Evolutionary conservation across 2,888 invertebrate genomes (phyloP).

Genomic region (Amphipoea oculea): DNA sequence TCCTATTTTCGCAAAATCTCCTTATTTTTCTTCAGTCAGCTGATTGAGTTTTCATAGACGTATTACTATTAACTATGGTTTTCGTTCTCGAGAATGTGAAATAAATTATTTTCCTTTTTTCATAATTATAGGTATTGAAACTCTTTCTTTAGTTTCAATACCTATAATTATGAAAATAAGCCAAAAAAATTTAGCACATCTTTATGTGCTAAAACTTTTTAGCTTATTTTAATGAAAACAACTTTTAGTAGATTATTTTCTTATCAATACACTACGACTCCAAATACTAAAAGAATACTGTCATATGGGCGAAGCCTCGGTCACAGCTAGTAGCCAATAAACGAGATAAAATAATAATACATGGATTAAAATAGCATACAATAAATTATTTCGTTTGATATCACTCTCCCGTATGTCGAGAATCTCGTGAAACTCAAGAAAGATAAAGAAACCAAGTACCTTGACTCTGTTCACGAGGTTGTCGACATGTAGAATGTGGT

Average conservation of each 20-base stretch:
- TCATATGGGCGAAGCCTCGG: neutral
- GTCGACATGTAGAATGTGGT: neutral
- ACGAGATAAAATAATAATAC: neutral
- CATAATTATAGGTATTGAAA: too few species aligned
- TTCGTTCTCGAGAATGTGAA: too few species aligned
- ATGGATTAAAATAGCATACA: neutral
- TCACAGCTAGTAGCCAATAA: neutral
- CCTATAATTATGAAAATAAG: too few species aligned
- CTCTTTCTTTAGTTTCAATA: too few species aligned
- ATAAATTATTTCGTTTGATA: neutral
- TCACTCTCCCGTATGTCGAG: neutral
- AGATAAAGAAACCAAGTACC: neutral
- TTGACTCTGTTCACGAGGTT: constrained; percentile 8
- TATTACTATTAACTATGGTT: too few species aligned
- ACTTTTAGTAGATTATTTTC: too few species aligned
- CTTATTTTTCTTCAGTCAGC: neutral
- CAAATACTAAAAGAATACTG: neutral
- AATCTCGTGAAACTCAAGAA: neutral
- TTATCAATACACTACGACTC: neutral
- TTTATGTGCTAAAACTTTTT: too few species aligned
- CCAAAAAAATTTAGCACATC: too few species aligned
- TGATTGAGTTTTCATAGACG: neutral
- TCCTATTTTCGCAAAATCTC: neutral
- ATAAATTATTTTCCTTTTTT: too few species aligned
- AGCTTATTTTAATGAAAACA: too few species aligned